Base-by-base conservation (phyloP, 1,140 invertebrate genomes). In the Uloborus diversus region DNA sequence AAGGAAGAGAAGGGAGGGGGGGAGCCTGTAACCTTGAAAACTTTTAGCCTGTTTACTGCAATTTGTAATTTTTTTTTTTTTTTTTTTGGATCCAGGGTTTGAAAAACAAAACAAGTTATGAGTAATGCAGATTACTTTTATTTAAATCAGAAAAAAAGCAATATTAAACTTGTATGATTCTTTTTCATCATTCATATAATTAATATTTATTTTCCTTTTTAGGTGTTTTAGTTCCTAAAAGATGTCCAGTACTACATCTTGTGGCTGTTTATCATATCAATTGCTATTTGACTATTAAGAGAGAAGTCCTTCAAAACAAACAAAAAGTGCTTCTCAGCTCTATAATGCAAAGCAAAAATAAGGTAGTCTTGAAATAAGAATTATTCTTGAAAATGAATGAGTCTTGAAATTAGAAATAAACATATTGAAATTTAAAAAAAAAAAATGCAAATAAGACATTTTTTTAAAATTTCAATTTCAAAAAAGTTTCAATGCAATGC, bases 191-290 rank as follows among this genome's bases (percentile, higher is more conserved):
- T 47, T 14, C 42, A 25, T 14, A 27, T 27, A 37, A 4, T 37
- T 27, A 49, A 37, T 25, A 30, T 28, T 30, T 49, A 62, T 37
- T 13, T 37, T 17, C 11, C n/a, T 56, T 1, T 37, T 4, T 20
- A 76, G 73, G 59, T 56, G 14, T 14, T 25, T 42, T 76, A 11
- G 35, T 7, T 35, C 33, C 28, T 53, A 3, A 25, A 14, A 56
- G 23, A 56, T 76, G 73, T 56, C 73, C 73, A 14, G 11, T 76
- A 17, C 5, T 76, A 4, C 66, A 76, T 57, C 56, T 65, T 37
- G 66, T 76, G 59, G 73, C 73, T 27, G 4, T 65, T 14, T 47
- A 76, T 28, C 73, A 76, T 28, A 28, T 66, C 27, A 17, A 65
- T 53, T 30, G 53, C 57, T 65, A 49, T 56, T 17, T 76, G 4